Base-by-base conservation (phyloP, 2,797 vertebrate genomes). In the Tenualosa ilisha region DNA sequence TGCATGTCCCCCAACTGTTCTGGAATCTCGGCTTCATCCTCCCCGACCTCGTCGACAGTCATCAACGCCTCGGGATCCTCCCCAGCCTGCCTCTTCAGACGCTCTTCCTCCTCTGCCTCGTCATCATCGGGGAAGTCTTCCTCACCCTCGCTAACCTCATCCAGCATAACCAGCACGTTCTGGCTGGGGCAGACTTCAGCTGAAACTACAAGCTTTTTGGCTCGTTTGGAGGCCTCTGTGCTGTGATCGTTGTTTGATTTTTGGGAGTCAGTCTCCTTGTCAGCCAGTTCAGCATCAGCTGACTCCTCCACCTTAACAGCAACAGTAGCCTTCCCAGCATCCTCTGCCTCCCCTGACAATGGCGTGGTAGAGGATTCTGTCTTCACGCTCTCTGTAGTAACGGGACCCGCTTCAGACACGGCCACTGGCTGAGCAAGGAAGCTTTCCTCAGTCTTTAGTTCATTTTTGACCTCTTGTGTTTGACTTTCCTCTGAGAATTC, bases 11-110 rank as follows among this genome's bases (percentile, higher is more conserved):
- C 93, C 12, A 93, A 92, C 0, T 88, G 89, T 37, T 82, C 65
- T 2, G 9, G 65, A 40, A 37, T 72, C 15, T 72, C 65, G 0
- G 13, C 26, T 9, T 72, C 65, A 20, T 97, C 95, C 43, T 95
- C 96, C 31, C 93, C 86, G 20, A 97, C 94, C 92, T 98, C 97
- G 81, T 98, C 97, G 86, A 98, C 94, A 4, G 97, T 97, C 46
- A 98, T 89, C 53, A 97, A 90, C 0, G 93, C 84, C 85, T 94
- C 95, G 0, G 93, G 90, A 31, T 96, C 92, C 43, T 85, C 92
- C n/a, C 92, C 87, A 0, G 86, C 84, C 43, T 87, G 90, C 63
- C 43, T 86, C 88, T 40, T 61, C 65, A 22, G 84, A 84, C 82
- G 49, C 83, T 87, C 81, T 81, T 86, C 86, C 81, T 84, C n/a